These are phyloP conservation scores for Lepidurus packardi DNA, from an alignment of 1,140 invertebrate genomes.

Conservation along the genomic window DNA sequence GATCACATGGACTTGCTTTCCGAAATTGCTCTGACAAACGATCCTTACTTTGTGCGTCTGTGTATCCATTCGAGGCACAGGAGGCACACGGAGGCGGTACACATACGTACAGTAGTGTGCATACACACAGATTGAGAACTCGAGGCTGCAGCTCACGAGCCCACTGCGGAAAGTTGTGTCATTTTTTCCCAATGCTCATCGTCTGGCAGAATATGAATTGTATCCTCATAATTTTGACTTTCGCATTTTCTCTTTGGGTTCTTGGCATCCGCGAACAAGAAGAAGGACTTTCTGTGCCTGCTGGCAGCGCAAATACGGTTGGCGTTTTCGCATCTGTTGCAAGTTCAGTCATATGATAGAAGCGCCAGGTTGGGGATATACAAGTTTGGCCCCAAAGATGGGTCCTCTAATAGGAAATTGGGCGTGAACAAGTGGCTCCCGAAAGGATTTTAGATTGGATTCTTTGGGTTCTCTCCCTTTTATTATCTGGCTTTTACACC, in stretches of 20 bases:
- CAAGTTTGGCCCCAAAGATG: not conserved
- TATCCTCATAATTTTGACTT: not conserved
- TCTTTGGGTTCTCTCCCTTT: not conserved
- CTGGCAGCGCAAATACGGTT: conserved; percentile 6
- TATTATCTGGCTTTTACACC: not conserved
- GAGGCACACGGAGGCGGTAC: not conserved
- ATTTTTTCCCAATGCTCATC: not conserved
- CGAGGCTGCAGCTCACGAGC: not conserved
- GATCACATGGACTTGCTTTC: conserved; percentile 15
- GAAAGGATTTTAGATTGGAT: not conserved
- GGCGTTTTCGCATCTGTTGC: conserved; percentile 10
- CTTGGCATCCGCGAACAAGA: not conserved
- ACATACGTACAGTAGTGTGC: too few relatives aligned
- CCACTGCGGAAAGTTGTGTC: not conserved
- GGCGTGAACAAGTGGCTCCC: not conserved
- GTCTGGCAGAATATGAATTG: not conserved
- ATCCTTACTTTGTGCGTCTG: not conserved
- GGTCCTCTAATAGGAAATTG: not conserved
- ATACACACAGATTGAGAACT: too few relatives aligned
- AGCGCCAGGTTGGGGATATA: not conserved
- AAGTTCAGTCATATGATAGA: not conserved
- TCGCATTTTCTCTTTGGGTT: not conserved
- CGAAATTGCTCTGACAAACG: conserved; percentile 1
- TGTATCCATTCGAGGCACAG: not conserved
- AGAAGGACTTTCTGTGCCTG: not conserved